These are phyloP conservation scores for Gonioctena quinquepunctata DNA, from an alignment of 1,140 invertebrate species.

Conservation along the genomic window DNA sequence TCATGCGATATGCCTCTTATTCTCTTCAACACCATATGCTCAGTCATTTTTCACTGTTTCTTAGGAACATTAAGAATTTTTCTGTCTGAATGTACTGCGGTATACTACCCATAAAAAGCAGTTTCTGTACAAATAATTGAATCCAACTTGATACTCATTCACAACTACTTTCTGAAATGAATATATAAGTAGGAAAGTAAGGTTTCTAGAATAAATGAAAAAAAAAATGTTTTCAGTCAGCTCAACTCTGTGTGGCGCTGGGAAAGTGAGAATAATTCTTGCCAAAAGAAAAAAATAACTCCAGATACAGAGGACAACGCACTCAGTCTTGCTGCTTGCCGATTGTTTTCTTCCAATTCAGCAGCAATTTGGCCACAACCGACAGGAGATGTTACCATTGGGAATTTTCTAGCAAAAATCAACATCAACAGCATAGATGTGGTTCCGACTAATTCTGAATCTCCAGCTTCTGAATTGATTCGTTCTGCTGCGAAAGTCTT, in stretches of 20 bases:
- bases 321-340: constrained; percentile 64
- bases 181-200: no score
- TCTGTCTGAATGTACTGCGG: no score
- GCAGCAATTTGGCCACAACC: constrained; percentile 75
- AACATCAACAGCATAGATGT: constrained; percentile 63
- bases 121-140: no score
- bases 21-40: no score
- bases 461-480: constrained; percentile 56
- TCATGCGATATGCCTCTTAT: no score
- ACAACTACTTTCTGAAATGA: no score
- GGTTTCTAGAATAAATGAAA: no score
- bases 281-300: constrained; percentile 60
- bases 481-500: constrained; percentile 50
- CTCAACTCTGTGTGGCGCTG: constrained; percentile 59
- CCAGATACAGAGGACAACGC: constrained; percentile 58
- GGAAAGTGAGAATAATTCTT: constrained; percentile 60
- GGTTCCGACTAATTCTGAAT: constrained; percentile 50
- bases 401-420: constrained; percentile 63
- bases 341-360: constrained; percentile 63
- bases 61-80: no score
- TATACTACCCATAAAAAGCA: no score
- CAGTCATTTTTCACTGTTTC: no score
- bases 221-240: constrained; percentile 16
- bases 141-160: no score
- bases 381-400: constrained; percentile 65